Evolutionary conservation across 2,797 vertebrate genomes (phyloP).

Genomic region (Falco rusticolus): DNA sequence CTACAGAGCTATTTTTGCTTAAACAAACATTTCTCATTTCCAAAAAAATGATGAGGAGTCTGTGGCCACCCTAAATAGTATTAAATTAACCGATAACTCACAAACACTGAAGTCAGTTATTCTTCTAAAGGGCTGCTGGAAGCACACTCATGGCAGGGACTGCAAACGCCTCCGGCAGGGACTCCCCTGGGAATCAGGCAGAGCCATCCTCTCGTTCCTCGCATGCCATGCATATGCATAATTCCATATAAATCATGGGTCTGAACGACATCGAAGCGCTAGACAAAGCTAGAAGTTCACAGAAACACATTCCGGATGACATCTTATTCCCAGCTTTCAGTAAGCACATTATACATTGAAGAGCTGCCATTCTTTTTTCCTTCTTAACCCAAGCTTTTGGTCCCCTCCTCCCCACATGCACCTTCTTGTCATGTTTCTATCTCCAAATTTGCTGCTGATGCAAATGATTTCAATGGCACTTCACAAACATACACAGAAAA

Average conservation of each 20-base stretch:
- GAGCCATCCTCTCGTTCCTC: not conserved
- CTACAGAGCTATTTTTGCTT: not conserved
- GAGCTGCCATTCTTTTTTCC: not conserved
- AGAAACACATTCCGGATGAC: not conserved
- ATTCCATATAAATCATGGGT: not conserved
- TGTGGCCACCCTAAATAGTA: not conserved
- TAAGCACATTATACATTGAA: not conserved
- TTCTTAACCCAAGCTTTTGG: not conserved
- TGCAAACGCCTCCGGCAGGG: accelerated
- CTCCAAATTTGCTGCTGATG: not conserved
- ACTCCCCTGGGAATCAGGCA: not conserved
- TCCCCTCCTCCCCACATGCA: not conserved
- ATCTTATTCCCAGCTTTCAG: constrained; percentile 50
- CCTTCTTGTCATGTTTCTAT: not conserved
- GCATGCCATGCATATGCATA: not conserved
- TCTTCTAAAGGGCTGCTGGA: not conserved
- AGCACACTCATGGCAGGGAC: not conserved
- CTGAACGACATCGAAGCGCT: not conserved
- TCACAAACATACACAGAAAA: not conserved
- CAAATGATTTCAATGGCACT: not conserved
- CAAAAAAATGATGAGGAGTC: not conserved
- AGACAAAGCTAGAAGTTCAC: not conserved
- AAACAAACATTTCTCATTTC: not conserved
- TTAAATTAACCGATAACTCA: constrained; percentile 15
- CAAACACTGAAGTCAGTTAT: not conserved